These are phyloP conservation scores for Sebastes taczanowskii DNA, from an alignment of 2,797 vertebrate genomes.

Conservation along the genomic window DNA sequence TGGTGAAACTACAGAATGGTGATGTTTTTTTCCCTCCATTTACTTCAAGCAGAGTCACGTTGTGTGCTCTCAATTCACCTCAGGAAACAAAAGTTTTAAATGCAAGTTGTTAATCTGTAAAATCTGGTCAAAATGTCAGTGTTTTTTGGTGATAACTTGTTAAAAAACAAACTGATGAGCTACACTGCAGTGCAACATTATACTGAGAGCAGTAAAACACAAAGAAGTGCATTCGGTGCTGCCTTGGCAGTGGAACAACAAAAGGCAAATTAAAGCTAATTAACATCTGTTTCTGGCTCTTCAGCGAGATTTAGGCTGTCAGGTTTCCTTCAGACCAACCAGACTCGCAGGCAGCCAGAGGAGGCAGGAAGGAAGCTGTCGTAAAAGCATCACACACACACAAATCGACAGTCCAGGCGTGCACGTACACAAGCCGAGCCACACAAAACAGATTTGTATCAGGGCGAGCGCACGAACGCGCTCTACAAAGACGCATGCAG, in stretches of 20 bases:
- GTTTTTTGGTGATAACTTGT: background rate
- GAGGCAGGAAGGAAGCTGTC: constrained; percentile 73
- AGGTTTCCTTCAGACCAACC: constrained; percentile 69
- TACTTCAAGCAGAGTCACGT: background rate
- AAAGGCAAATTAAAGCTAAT: constrained; percentile 81
- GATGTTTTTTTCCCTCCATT: too few relatives aligned
- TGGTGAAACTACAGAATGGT: background rate
- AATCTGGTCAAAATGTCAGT: background rate
- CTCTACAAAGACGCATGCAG: constrained; percentile 3
- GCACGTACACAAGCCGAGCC: background rate
- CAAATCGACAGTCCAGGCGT: constrained; percentile 14
- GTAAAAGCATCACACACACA: constrained; percentile 27
- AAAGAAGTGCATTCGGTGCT: constrained; percentile 49
- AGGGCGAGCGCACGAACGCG: background rate
- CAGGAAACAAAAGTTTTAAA: background rate
- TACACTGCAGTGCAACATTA: constrained; percentile 9
- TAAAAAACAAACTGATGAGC: background rate
- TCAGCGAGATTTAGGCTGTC: constrained; percentile 73
- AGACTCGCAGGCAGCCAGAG: constrained; percentile 61
- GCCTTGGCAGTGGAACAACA: constrained; percentile 73
- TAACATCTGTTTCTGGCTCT: constrained; percentile 78
- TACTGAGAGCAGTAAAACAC: constrained; percentile 35
- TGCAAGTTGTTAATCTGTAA: background rate
- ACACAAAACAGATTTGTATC: constrained; percentile 8
- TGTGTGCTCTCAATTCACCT: background rate